These are phyloP conservation scores for Cylindroiulus punctatus DNA, from an alignment of 2,888 invertebrate genomes.

Conservation along the genomic window DNA sequence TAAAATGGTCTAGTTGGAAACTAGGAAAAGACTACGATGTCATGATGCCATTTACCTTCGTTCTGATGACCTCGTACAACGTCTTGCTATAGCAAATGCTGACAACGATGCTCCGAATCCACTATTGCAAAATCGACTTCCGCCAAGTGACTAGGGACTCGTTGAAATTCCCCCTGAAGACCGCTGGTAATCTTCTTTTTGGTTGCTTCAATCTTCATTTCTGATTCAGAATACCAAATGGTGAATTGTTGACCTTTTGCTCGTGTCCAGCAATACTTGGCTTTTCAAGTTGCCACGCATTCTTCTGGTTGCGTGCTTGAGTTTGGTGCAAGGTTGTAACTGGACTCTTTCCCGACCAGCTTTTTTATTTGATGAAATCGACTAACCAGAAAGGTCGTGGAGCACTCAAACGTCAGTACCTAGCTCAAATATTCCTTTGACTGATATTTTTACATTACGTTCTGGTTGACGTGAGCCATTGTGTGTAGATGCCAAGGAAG, in stretches of 20 bases:
- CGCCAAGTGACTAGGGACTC: not conserved
- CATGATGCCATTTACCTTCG: too few species aligned
- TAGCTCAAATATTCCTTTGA: not conserved
- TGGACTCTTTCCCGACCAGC: not conserved
- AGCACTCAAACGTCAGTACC: not conserved
- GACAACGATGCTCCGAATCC: not conserved
- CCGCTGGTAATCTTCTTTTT: not conserved
- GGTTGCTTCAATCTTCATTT: not conserved
- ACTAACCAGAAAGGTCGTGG: not conserved
- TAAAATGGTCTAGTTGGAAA: too few species aligned
- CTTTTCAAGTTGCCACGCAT: not conserved
- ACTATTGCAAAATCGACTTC: not conserved
- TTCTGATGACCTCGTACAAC: too few species aligned
- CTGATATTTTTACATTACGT: slow-evolving; percentile 9
- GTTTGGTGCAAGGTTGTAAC: not conserved
- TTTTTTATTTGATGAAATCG: not conserved
- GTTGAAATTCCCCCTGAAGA: not conserved
- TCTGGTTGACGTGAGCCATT: slow-evolving; percentile 15
- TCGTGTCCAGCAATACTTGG: not conserved
- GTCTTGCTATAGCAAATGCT: not conserved
- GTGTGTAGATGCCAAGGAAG: not conserved
- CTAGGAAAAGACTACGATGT: too few species aligned
- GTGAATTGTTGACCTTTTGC: not conserved
- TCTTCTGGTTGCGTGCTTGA: not conserved
- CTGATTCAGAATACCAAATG: not conserved